Base-by-base conservation (phyloP, 2,888 invertebrate species). In the Maniola hyperantus region DNA sequence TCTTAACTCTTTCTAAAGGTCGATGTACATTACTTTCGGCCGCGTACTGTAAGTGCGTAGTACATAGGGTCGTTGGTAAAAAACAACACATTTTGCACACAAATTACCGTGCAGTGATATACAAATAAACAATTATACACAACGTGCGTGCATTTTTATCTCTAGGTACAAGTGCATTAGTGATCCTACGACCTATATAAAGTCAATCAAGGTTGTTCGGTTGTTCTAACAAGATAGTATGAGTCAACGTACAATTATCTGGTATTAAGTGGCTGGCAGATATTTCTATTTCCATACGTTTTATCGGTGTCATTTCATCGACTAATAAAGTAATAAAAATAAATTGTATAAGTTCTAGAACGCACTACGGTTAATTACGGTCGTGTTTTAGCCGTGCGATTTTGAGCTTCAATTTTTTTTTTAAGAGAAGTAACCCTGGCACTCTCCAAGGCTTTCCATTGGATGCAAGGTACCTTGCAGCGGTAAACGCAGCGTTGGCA, bases 161-260 rank as follows among this genome's bases (percentile, higher is more conserved):
- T 58, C 58, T 61, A 61, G 60, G 58, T 44, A 62, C 42, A 68
- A 64, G 68, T 68, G 70, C 61, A 67, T 63, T 58, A 57, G 63
- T 65, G 61, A 44, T 42, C 36, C 48, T 70, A 71, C 64, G 71
- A 66, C 66, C 66, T 68, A 66, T 57, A 64, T 61, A 54, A 68
- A 39, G 57, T 53, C 53, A 62, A 54, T 64, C 64, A 65, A 67
- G 69, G 64, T 70, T 67, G 65, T 15, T 62, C 10, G 69, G 64
- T 67, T 65, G 60, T 42, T 53, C 11, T 15, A 36, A 60, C 54
- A 15, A 58, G 50, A 46, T 63, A 58, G 42, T 66, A 66, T 66
- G 66, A 64, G 68, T 68, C 71, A 72, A 68, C 63, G 66, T 11
- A 64, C 65, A 65, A 63, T 51, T 67, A 71, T 71, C 65, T 70